Conservation (phyloP, 2,113 vertebrate genomes). For the Hemibagrus wyckioides region DNA sequence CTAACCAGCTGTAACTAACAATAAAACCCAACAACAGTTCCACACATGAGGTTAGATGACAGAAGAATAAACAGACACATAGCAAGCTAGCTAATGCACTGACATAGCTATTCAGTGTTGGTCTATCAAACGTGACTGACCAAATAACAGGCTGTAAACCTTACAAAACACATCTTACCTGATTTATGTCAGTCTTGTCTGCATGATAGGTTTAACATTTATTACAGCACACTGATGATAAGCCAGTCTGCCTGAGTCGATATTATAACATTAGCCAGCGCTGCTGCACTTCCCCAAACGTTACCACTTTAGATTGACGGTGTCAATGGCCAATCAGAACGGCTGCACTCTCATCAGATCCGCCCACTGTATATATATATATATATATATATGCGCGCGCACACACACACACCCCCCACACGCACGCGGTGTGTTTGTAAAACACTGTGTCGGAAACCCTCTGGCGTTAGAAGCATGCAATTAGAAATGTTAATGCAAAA, state of each 20-base stretch:
- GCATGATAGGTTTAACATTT: neutral
- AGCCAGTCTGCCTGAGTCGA: neutral
- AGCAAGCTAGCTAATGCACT: neutral
- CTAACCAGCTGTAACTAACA: neutral
- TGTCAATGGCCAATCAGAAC: conserved; percentile 3
- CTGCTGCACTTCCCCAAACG: conserved; percentile 15
- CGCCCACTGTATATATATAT: too few species aligned
- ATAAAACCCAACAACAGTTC: neutral
- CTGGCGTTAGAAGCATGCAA: too few species aligned
- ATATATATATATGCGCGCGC: too few species aligned
- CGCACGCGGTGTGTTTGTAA: neutral
- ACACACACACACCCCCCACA: too few species aligned
- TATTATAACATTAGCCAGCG: neutral
- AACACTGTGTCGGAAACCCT: too few species aligned
- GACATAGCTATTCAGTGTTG: neutral
- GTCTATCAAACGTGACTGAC: neutral
- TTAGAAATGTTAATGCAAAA: too few species aligned
- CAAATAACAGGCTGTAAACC: neutral
- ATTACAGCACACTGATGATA: neutral
- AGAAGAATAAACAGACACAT: neutral
- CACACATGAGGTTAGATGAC: neutral
- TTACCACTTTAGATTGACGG: neutral
- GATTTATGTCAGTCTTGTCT: neutral
- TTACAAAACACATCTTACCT: neutral
- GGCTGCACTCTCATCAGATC: too few species aligned